These are phyloP conservation scores for Semicossyphus pulcher DNA, from an alignment of 2,113 vertebrate genomes.

Conservation along the genomic window DNA sequence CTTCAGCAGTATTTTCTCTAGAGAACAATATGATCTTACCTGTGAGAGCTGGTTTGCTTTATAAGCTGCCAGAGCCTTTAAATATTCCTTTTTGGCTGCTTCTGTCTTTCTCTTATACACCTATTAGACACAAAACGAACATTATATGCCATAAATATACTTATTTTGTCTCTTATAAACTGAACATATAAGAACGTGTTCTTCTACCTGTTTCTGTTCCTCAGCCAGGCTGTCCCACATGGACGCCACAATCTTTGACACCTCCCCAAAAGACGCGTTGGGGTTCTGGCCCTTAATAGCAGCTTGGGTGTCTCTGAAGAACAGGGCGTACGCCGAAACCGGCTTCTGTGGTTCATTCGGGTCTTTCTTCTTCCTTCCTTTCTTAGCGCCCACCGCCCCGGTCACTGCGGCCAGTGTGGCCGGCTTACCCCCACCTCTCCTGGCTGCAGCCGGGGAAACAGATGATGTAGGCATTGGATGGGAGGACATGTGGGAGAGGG, in stretches of 20 bases:
- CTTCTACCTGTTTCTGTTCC: slow-evolving; percentile 91
- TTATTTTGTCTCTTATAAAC: neutral
- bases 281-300: slow-evolving; percentile 96
- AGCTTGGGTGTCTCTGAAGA: slow-evolving; percentile 93
- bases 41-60: slow-evolving; percentile 89
- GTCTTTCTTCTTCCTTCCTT: slow-evolving; percentile 90
- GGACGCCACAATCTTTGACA: slow-evolving; percentile 94
- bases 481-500: slow-evolving; percentile 71
- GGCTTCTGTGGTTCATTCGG: slow-evolving; percentile 94
- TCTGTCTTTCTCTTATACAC: slow-evolving; percentile 93
- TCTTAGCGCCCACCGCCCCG: slow-evolving; percentile 68
- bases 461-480: slow-evolving; percentile 18
- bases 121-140: slow-evolving; percentile 51
- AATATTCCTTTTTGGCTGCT: slow-evolving; percentile 90
- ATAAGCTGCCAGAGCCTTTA: slow-evolving; percentile 90
- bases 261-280: slow-evolving; percentile 93
- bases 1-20: neutral
- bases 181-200: neutral
- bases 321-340: slow-evolving; percentile 91
- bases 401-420: slow-evolving; percentile 27
- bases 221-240: slow-evolving; percentile 97
- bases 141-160: neutral
- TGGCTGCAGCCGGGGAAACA: slow-evolving; percentile 66
- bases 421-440: slow-evolving; percentile 77
- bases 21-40: slow-evolving; percentile 70